phyloP scores from a whole-genome alignment of 2,113 vertebrate genomes.

The Anguilla rostrata region DNA sequence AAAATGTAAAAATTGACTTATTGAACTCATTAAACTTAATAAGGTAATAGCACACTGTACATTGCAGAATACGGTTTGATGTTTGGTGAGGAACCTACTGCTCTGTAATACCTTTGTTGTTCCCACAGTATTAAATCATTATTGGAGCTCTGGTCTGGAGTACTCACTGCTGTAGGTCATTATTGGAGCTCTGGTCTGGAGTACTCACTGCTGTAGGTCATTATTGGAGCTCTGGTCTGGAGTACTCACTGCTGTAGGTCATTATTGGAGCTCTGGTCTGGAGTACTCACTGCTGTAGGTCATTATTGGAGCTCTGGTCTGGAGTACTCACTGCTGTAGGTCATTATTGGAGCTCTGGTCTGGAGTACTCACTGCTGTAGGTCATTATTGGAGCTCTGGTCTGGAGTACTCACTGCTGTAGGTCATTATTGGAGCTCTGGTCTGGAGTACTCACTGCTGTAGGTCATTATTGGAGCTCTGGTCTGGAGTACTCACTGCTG shows the following conservation, averaged over 20 bases:
- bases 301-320: not conserved
- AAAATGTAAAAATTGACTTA: not conserved
- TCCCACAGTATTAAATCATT: not conserved
- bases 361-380: too few relatives aligned
- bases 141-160: not conserved
- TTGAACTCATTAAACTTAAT: conserved; percentile 1
- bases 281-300: not conserved
- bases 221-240: not conserved
- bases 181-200: not conserved
- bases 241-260: not conserved
- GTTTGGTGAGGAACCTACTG: not conserved
- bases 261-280: not conserved
- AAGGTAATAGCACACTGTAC: not conserved
- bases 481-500: too few relatives aligned
- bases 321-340: too few relatives aligned
- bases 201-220: conserved; percentile 88
- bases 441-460: too few relatives aligned
- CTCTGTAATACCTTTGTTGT: not conserved
- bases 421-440: not conserved
- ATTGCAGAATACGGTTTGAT: not conserved
- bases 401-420: too few relatives aligned
- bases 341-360: not conserved
- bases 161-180: not conserved
- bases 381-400: not conserved
- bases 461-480: too few relatives aligned